phyloP scores from a whole-genome alignment of 2,888 invertebrate species.

The Tiliacea aurago region DNA sequence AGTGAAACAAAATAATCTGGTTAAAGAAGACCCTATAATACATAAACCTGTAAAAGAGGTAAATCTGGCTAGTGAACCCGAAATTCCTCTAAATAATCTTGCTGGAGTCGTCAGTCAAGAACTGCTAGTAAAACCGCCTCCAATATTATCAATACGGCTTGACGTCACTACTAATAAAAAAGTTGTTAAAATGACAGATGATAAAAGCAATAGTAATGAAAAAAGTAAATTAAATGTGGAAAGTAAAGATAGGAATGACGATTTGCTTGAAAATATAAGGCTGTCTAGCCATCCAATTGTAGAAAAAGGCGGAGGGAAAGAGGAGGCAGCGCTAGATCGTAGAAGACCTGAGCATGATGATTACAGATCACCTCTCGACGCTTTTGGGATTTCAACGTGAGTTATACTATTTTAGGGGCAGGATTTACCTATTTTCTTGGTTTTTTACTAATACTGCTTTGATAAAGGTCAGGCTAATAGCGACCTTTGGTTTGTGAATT shows the following conservation, averaged over 20 bases:
- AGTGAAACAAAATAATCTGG: slow-evolving; percentile 79
- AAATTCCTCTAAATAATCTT: slow-evolving; percentile 51
- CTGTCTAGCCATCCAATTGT: slow-evolving; percentile 55
- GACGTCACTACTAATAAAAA: slow-evolving; percentile 80
- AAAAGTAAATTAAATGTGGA: slow-evolving; percentile 31
- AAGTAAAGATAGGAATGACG: slow-evolving; percentile 28
- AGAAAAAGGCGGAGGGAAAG: slow-evolving; percentile 63
- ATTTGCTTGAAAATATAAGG: slow-evolving; percentile 50
- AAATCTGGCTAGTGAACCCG: slow-evolving; percentile 72
- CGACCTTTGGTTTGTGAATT: slow-evolving; percentile 3
- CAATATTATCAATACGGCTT: slow-evolving; percentile 78
- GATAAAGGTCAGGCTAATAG: slow-evolving; percentile 4
- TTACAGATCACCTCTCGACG: slow-evolving; percentile 85
- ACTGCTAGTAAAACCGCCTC: slow-evolving; percentile 34
- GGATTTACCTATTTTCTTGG: background rate
- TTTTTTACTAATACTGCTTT: slow-evolving; percentile 2
- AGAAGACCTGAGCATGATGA: slow-evolving; percentile 70
- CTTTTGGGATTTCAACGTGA: slow-evolving; percentile 81
- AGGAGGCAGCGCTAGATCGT: slow-evolving; percentile 27
- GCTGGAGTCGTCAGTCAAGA: slow-evolving; percentile 8
- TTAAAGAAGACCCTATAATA: slow-evolving; percentile 71
- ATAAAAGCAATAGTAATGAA: slow-evolving; percentile 53
- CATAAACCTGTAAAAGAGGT: slow-evolving; percentile 75
- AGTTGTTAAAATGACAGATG: slow-evolving; percentile 75
- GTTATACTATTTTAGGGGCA: slow-evolving; percentile 60